Evolutionary conservation across 2,888 invertebrate species (phyloP).

Genomic region (Pomacea canaliculata): DNA sequence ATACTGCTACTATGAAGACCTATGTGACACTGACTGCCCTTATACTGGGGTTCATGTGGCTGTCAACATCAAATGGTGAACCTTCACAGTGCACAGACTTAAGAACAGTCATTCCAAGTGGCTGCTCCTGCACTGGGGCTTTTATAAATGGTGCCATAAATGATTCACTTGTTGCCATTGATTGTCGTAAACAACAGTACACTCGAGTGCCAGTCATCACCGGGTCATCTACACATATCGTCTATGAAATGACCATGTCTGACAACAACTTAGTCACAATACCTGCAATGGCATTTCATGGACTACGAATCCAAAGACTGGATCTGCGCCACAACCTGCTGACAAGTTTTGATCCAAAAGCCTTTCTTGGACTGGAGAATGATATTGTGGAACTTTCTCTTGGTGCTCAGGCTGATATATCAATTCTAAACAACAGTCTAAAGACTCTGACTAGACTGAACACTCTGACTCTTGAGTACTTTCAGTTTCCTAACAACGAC

Average conservation of each 20-base stretch:
- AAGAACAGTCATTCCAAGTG: background rate
- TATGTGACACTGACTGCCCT: no score
- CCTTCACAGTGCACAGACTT: conserved; percentile 20
- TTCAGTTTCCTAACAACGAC: conserved; percentile 23
- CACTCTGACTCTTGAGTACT: conserved; percentile 38
- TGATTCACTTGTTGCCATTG: conserved; percentile 32
- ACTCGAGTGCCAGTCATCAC: conserved; percentile 35
- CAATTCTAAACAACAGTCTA: conserved; percentile 40
- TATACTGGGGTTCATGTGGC: no score
- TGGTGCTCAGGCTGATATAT: conserved; percentile 40
- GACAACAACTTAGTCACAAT: conserved; percentile 46
- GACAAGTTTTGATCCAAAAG: conserved; percentile 84
- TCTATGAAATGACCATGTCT: conserved; percentile 49
- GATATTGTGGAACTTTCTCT: conserved; percentile 86
- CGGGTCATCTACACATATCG: conserved; percentile 31
- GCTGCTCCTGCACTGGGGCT: conserved; percentile 19
- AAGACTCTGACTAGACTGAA: conserved; percentile 36
- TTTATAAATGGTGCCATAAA: background rate
- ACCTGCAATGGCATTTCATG: conserved; percentile 79
- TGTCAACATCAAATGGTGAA: no score
- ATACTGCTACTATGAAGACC: no score
- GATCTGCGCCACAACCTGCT: conserved; percentile 88
- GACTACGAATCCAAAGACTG: conserved; percentile 83
- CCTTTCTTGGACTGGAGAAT: conserved; percentile 84
- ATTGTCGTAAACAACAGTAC: conserved; percentile 43